Evolutionary conservation across 2,113 vertebrate species (phyloP).

Genomic region (Riparia riparia): DNA sequence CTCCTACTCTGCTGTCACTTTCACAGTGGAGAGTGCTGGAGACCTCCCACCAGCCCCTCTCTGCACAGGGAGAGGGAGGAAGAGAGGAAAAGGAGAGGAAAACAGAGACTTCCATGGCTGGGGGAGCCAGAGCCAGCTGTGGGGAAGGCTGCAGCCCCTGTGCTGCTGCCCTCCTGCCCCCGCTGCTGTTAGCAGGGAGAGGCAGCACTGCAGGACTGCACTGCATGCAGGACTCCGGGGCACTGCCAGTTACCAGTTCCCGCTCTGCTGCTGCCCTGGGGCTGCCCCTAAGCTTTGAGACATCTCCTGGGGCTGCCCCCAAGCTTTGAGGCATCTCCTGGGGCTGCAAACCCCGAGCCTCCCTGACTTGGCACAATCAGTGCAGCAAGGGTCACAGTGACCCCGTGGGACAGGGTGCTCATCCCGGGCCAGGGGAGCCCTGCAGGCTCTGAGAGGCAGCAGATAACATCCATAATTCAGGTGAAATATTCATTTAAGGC

Average conservation of each 20-base stretch:
- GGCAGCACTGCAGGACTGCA: accelerated
- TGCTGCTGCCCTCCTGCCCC: neutral
- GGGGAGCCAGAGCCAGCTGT: accelerated
- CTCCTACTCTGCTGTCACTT: neutral
- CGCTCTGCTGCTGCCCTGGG: neutral
- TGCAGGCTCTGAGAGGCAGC: neutral
- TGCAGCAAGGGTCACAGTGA: accelerated
- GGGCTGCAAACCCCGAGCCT: neutral
- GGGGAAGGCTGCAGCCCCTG: neutral
- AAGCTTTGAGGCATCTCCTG: neutral
- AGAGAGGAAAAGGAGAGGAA: neutral
- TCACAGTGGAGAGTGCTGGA: accelerated
- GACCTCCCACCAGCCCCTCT: neutral
- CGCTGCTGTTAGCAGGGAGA: accelerated
- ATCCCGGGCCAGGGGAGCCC: neutral
- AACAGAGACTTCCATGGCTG: neutral
- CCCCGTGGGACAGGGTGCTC: accelerated
- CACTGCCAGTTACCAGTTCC: accelerated
- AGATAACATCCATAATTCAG: constrained; percentile 4
- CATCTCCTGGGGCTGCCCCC: too few relatives aligned
- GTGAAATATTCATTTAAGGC: neutral
- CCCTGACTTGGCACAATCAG: accelerated
- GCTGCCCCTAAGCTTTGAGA: neutral
- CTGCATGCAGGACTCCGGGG: neutral
- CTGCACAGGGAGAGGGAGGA: neutral